Evolutionary conservation across 2,797 vertebrate species (phyloP), one percentile per base, ranked within the genome.

Genomic region (Staurois parvus): DNA sequence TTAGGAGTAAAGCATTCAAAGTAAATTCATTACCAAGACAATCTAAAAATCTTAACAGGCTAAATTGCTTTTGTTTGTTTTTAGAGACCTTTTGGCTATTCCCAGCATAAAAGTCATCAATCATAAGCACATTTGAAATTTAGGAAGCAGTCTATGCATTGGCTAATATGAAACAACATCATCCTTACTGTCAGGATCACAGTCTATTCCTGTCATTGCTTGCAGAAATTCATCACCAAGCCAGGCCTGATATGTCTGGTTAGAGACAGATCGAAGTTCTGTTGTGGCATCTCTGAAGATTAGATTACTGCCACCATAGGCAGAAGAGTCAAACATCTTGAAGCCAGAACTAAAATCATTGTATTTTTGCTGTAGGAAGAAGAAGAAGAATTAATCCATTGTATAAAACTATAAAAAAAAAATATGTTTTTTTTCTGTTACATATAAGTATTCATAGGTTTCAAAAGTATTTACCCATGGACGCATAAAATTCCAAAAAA

Each of bases 281-380:
- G 83, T 88, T 66, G 97, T 95, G 37, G 87, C 76, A 0, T 98
- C 92, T 85, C 95, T 97, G 91, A 99, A 99, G 45, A 99, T 91
- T 68, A 99, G 89, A 64, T 92, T 94, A 87, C 89, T 92, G 67
- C 93, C 92, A 37, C 90, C 74, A 0, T 95, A 99, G 3, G 4
- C 37, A 1, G 81, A 0, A 0, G 97, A 97, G 13, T 95, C 93
- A 91, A 99, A 99, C 91, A 99, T 93, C 78, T 87, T 76, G 91
- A 99, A 99, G 76, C 76, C 76, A 88, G 92, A 83, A 0, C 42
- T 90, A 29, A 59, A 70, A 0, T 78, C 90, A 62, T 84, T 92
- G 90, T 94, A 95, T 80, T 88, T 94, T 84, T 87, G 91, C 96
- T 97, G 93, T 19, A 85, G 89, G 70, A 64, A 76, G 10, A 79